Base-by-base conservation (phyloP, 2,797 vertebrate genomes). In the Vespertilio murinus region DNA sequence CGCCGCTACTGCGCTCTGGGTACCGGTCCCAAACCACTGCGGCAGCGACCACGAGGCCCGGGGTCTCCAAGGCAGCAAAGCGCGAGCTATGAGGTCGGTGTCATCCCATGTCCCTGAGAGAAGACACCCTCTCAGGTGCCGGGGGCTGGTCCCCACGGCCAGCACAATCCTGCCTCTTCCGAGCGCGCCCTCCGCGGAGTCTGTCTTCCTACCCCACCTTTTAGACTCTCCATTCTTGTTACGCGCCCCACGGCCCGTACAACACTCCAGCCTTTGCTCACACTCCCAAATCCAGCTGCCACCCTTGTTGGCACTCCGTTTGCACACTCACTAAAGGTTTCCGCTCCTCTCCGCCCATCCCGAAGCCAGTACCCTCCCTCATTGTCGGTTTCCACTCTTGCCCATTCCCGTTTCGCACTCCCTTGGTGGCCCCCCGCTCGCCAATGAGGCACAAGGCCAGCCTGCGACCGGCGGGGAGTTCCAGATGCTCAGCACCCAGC, bases 351-450 rank as follows among this genome's bases (percentile, higher is more conserved):
- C 25, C 22, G 78, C 18, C 23, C 35, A 14, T 33, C 28, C 73
- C 16, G 40, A 28, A 10, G n/a, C 11, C 6, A 2, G 1, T 40
- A 33, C 52, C n/a, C 9, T 1, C 28, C 45, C 1, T 13, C 18
- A 0, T 8, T 23, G 61, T 20, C 47, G 1, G 45, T n/a, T 35
- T 64, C 47, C 88, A 35, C 42, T 7, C 54, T 30, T 8, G 17
- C 20, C 12, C 91, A 11, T 18, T 49, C 79, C 13, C 8, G 22
- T 5, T 10, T 40, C 40, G 25, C 65, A 9, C 18, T 30, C n/a
- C 18, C 9, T 30, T 4, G 59, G 42, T 1, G 59, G 28, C 28
- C 40, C 52, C 42, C 40, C 40, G 13, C 5, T 45, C 45, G 6
- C 14, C 3, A 28, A 45, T 65, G 61, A 78, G 1, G 25, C 93